Evolutionary conservation across 2,113 vertebrate species (phyloP).

Genomic region (Hippocampus barbouri): DNA sequence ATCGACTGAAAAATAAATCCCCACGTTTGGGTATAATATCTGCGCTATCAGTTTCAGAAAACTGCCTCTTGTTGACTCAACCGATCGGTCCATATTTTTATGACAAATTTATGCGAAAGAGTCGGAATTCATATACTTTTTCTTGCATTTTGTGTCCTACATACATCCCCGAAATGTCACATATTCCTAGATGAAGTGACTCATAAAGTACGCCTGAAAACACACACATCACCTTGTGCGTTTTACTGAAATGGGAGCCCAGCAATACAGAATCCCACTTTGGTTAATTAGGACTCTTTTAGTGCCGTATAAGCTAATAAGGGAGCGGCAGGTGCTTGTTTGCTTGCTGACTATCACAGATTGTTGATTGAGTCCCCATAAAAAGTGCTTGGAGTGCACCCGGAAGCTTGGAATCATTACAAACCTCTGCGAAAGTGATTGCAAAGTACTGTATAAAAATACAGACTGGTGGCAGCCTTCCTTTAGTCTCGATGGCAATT

Average conservation of each 20-base stretch:
- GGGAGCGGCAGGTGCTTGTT: conserved; percentile 52
- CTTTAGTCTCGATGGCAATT: no score
- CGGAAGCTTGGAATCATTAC: conserved; percentile 34
- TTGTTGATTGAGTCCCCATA: conserved; percentile 39
- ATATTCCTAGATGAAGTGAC: conserved; percentile 36
- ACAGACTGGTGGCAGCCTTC: no score
- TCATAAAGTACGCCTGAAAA: conserved; percentile 34
- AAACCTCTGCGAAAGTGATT: neutral
- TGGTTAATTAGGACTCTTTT: conserved; percentile 52
- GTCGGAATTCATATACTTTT: neutral
- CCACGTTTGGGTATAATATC: no score
- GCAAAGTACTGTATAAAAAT: neutral
- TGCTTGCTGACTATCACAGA: conserved; percentile 52
- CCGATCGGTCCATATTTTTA: neutral
- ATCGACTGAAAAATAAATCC: no score
- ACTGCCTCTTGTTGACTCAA: conserved; percentile 8
- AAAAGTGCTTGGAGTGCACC: conserved; percentile 24
- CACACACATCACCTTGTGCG: conserved; percentile 28
- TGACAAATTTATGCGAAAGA: conserved; percentile 8
- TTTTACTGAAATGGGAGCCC: conserved; percentile 41
- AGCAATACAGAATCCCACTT: conserved; percentile 28
- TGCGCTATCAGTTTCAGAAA: no score
- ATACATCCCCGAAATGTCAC: conserved; percentile 19
- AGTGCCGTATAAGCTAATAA: conserved; percentile 41
- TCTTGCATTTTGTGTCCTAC: neutral